Base-by-base conservation (phyloP, 2,888 invertebrate genomes). In the Chrysopilus asiliformis region DNA sequence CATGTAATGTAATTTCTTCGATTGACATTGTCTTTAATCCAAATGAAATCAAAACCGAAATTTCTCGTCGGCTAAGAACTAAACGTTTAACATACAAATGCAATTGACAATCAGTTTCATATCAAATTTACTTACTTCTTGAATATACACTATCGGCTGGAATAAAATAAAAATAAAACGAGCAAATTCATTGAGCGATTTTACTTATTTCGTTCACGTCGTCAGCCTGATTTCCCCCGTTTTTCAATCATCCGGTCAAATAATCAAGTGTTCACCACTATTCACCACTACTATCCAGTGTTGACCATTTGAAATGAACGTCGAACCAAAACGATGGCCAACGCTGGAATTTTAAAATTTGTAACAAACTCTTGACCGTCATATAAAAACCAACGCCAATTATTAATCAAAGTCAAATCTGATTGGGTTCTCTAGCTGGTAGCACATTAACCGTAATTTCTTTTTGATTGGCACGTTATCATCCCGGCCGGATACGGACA, bases 301-400 rank as follows among this genome's bases (percentile, higher is more conserved):
- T 9, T 10, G 29, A 29, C 27, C 33, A 33, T 28, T 28, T 34
- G 25, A 20, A 38, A 22, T 14, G 8, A 20, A 19, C 19, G 18
- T 10, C 27, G 12, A 24, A 34, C 20, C 35, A 39, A 39, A 35
- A 39, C 7, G 19, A 20, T 20, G 17, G 31, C 30, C 16, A 13
- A 15, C 40, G 18, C 17, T 36, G 32, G 33, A 36, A 36, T 36
- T 35, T 15, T 36, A 32, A 32, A 36, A 36, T 37, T 29, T 5
- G 29, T 12, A 14, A 19, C 2, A 6, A n/a, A 20, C 8, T 5
- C 9, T 18, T 12, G 19, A 20, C n/a, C 37, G 55, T 49, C 52
- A 55, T 61, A 61, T 61, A 61, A 61, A 61, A 61, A 61, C 57
- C 52, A 50, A 46, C 46, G 49, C 42, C 42, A 47, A 43, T 50